A percentile compares a stretch with the other conserved stretches of the same genome.
Evolutionary conservation across 2,113 vertebrate species (phyloP).

Genomic region (Tautogolabrus adspersus): DNA sequence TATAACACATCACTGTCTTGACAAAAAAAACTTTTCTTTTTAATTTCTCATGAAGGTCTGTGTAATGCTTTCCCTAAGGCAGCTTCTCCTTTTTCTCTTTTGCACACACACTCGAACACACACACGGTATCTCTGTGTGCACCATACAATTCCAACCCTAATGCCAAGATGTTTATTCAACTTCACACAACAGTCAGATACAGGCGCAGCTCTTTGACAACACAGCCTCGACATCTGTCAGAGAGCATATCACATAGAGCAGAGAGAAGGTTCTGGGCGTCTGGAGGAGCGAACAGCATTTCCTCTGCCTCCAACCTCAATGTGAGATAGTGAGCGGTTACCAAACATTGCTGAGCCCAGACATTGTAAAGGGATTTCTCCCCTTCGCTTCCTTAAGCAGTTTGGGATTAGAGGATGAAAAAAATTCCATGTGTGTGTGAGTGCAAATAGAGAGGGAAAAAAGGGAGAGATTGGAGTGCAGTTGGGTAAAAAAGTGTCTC

Average conservation of each 20-base stretch:
- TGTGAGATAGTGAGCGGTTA: constrained; percentile 68
- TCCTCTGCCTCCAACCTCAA: constrained; percentile 62
- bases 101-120: background rate
- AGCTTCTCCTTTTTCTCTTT: constrained; percentile 25
- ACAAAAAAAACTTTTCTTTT: constrained; percentile 13
- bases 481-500: constrained; percentile 45
- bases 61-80: constrained; percentile 9
- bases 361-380: constrained; percentile 83
- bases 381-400: constrained; percentile 81
- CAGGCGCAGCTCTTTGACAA: constrained; percentile 52
- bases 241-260: constrained; percentile 49
- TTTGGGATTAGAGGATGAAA: constrained; percentile 83
- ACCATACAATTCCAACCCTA: constrained; percentile 17
- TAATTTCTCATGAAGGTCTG: constrained; percentile 41
- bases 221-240: constrained; percentile 60
- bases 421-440: constrained; percentile 52
- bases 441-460: background rate
- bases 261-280: constrained; percentile 46
- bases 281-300: constrained; percentile 43
- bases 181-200: constrained; percentile 37
- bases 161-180: constrained; percentile 49
- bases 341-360: constrained; percentile 77
- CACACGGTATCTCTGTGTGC: background rate
- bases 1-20: constrained; percentile 32
- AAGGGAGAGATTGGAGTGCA: constrained; percentile 40